Evolutionary conservation across 2,113 vertebrate species (phyloP).

Genomic region (Calonectris borealis): DNA sequence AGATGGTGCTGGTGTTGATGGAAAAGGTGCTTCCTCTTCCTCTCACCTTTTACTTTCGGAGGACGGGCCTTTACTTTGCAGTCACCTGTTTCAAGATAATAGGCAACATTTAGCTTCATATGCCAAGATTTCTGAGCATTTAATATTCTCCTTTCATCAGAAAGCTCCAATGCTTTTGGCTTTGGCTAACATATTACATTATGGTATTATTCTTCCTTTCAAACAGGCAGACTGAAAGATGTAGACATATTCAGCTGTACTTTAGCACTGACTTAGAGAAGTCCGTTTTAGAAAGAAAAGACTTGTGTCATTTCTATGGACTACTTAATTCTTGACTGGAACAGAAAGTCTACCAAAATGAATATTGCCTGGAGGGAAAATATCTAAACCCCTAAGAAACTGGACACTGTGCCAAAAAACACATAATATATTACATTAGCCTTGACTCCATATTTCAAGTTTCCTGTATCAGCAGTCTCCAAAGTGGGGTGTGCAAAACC

Average conservation of each 20-base stretch:
- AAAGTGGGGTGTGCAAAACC: neutral
- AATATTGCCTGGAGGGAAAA: neutral
- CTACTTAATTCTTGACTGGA: neutral
- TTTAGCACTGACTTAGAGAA: neutral
- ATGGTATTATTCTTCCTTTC: neutral
- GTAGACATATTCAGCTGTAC: neutral
- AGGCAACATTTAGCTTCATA: neutral
- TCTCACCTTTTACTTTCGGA: conserved; percentile 58
- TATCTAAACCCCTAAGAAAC: neutral
- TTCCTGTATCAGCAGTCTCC: neutral
- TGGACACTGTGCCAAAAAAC: neutral
- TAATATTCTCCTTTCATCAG: neutral
- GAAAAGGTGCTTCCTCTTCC: conserved; percentile 66
- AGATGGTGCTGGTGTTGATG: neutral
- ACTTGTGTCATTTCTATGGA: neutral
- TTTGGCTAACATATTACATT: neutral
- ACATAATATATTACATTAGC: neutral
- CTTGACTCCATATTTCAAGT: neutral
- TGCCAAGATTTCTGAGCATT: neutral
- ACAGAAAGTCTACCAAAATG: neutral
- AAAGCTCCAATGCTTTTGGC: neutral
- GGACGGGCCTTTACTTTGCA: conserved; percentile 55
- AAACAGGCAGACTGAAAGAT: neutral
- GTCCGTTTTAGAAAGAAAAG: neutral
- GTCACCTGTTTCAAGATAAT: conserved; percentile 51